Evolutionary conservation across 1,140 invertebrate species (phyloP), one percentile per base, ranked within the genome.

Genomic region (Nasonia vitripennis): DNA sequence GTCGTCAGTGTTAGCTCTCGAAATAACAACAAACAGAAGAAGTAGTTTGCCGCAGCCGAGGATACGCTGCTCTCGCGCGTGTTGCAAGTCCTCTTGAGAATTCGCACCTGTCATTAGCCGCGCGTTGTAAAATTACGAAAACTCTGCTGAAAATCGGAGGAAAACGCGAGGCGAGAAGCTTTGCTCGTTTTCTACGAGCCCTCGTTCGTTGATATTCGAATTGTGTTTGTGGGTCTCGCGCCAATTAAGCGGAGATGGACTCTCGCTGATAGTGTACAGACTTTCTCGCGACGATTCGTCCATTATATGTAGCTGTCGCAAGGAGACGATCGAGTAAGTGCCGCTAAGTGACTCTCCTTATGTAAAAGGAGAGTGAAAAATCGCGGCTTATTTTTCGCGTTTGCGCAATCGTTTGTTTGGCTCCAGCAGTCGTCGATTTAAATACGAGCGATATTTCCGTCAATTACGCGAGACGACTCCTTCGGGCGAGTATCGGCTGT

Each of bases 101-200:
- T 75, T 67, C 34, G 34, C 74, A 83, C 74, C 51, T 75, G 73
- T 77, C 55, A 77, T 41, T 78, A 77, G 34, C n/a, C 10, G 5
- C 9, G 62, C 27, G 23, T 1, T 81, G 6, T 23, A 27, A 81
- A 82, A 41, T 74, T 68, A 2, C 34, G 73, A 27, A 68, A 81
- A 80, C 12, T 55, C 14, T 17, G 6, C 17, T 5, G 51, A 62
- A 62, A 62, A n/a, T 17, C 2, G 0, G 7, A 62, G 5, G 55
- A 4, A 62, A 62, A 62, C 27, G 27, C 27, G 27, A 27, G 27
- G 27, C 27, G 27, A 27, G 4, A n/a, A 62, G 2, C 55, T 62
- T n/a, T 0, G 51, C 51, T 55, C 51, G 3, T 7, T n/a, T 7
- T n/a, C 20, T 17, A n/a, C 17, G 9, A 9, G 9, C 55, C 7